These are phyloP conservation scores for Acrocephalus scirpaceus DNA, from an alignment of 2,797 vertebrate genomes.

Conservation along the genomic window DNA sequence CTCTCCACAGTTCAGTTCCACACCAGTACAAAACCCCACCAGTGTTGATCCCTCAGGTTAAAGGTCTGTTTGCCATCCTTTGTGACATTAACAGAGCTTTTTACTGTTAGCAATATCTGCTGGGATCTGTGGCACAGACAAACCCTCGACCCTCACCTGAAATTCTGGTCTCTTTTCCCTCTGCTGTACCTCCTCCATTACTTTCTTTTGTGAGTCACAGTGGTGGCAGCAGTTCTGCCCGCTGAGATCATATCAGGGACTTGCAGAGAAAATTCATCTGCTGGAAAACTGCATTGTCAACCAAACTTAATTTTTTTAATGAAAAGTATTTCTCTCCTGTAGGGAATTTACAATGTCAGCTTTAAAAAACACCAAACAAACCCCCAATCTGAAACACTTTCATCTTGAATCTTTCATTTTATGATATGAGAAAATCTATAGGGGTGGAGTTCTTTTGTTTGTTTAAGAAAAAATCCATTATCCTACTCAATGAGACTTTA, in stretches of 20 bases:
- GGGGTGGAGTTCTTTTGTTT: not conserved
- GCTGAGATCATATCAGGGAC: not conserved
- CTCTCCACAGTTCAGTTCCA: not conserved
- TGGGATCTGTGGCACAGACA: not conserved
- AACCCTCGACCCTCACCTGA: not conserved
- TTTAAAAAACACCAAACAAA: not conserved
- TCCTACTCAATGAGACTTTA: not conserved
- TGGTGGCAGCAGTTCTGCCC: not conserved
- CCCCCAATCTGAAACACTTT: not conserved
- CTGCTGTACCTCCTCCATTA: rapidly evolving
- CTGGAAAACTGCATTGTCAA: not conserved
- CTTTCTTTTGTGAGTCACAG: not conserved
- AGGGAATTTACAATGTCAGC: not conserved
- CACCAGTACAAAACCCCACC: not conserved
- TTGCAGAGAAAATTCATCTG: not conserved
- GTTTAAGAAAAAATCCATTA: not conserved
- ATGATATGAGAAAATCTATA: not conserved
- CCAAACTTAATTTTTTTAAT: not conserved
- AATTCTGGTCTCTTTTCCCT: not conserved
- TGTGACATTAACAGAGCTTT: not conserved
- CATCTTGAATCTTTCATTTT: not conserved
- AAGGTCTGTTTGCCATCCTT: not conserved
- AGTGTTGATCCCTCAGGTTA: not conserved
- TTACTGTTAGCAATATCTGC: not conserved
- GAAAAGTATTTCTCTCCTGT: not conserved